Conservation (phyloP, 2,888 invertebrate species). For the Endotricha flammealis region DNA sequence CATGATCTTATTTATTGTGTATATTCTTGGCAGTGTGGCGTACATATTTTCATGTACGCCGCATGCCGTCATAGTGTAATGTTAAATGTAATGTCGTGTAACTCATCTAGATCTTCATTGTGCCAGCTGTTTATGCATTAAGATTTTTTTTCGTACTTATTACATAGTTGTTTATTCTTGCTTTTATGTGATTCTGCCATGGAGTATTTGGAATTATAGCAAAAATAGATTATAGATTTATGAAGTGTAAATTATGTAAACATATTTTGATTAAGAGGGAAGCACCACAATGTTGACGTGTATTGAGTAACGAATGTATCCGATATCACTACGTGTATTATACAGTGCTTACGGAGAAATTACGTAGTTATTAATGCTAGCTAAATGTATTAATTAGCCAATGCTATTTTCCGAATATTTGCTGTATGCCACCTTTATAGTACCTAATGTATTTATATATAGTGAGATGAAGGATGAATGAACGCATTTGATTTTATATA, state of each 20-base stretch:
- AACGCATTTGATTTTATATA: conserved; percentile 74
- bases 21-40: conserved; percentile 63
- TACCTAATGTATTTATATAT: conserved; percentile 68
- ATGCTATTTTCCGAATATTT: conserved; percentile 76
- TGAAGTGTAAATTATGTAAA: conserved; percentile 68
- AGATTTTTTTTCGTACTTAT: conserved; percentile 72
- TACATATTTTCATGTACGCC: conserved; percentile 75
- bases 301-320: conserved; percentile 42
- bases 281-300: conserved; percentile 26
- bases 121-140: conserved; percentile 74
- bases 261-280: conserved; percentile 36
- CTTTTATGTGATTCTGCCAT: conserved; percentile 67
- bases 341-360: conserved; percentile 60
- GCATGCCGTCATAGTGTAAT: conserved; percentile 53
- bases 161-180: conserved; percentile 56
- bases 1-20: conserved; percentile 78
- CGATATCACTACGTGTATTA: conserved; percentile 60
- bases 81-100: conserved; percentile 60
- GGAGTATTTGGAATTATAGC: conserved; percentile 67
- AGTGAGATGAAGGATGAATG: conserved; percentile 65
- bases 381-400: conserved; percentile 73
- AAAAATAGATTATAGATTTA: conserved; percentile 58
- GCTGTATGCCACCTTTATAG: conserved; percentile 63
- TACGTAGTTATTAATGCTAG: conserved; percentile 68
- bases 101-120: conserved; percentile 74